Base-by-base conservation (phyloP, 2,888 invertebrate species). In the Laspeyria flexula region DNA sequence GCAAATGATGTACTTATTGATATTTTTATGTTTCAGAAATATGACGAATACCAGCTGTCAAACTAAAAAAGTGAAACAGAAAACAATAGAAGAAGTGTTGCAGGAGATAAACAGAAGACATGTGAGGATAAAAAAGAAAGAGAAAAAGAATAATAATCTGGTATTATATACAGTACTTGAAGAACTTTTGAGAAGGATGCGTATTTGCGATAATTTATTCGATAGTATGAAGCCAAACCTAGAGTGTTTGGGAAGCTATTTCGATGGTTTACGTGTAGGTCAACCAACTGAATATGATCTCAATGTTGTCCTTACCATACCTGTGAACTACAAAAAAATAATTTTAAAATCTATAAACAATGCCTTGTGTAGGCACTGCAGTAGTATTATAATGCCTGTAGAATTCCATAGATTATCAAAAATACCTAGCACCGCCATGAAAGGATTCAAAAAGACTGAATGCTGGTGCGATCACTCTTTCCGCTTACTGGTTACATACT, bases 211-310 rank as follows among this genome's bases (percentile, higher is more conserved):
- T 53, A 55, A 53, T 13, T 65, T 85, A 33, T 86, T 86, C 46
- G 44, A 65, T 13, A 80, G 71, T 43, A 74, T 86, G 74, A 83
- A 78, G 41, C 86, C 86, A 4, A 81, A 64, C 47, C 60, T 86
- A 15, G 83, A 79, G 57, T 86, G 79, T 53, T 72, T 86, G 41
- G 86, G 86, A 1, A 86, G 86, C 51, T 86, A 85, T 55, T 86
- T 77, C 51, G 86, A 86, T 44, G 79, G 84, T 23, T 56, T 86
- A 12, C 79, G 86, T 5, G 82, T 86, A 11, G 85, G 86, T 1
- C 71, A 80, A 33, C 82, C 86, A 3, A 84, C 77, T 9, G 86
- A 86, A 61, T 86, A 81, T 43, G 86, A 86, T 53, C 77, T 86
- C 12, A 86, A 86, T 53, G 67, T 86, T 6, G 72, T 83, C 42